A percentile compares a stretch with the other conserved stretches of the same genome.
Conservation (phyloP, 1,140 invertebrate genomes). For the Scaptomyza hsui region DNA sequence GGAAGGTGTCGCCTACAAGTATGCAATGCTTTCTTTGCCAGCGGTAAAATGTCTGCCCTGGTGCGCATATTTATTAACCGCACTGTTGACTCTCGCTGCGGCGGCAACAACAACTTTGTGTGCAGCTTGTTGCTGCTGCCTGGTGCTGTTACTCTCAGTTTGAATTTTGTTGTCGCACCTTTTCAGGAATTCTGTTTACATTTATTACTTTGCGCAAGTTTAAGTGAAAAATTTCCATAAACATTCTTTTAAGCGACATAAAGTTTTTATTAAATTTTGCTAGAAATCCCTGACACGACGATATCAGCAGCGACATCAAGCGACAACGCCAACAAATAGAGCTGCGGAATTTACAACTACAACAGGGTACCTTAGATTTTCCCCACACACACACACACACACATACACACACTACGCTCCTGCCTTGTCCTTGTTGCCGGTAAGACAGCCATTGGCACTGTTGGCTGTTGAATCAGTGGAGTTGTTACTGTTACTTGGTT, state of each 20-base stretch:
- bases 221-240: conserved; percentile 84
- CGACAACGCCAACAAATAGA: conserved; percentile 69
- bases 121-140: conserved; percentile 62
- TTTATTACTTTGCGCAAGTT: conserved; percentile 84
- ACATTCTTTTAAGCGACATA: conserved; percentile 84
- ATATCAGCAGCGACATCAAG: conserved; percentile 49
- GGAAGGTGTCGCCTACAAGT: conserved; percentile 41
- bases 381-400: conserved; percentile 6
- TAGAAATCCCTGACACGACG: conserved; percentile 68
- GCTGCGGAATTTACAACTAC: conserved; percentile 79
- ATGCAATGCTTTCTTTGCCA: conserved; percentile 64
- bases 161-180: conserved; percentile 83
- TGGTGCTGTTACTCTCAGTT: conserved; percentile 41
- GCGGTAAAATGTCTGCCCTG: conserved; percentile 56
- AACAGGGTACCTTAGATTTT: conserved; percentile 34
- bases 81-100: conserved; percentile 71
- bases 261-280: conserved; percentile 84
- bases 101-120: conserved; percentile 53
- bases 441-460: conserved; percentile 49
- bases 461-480: conserved; percentile 22
- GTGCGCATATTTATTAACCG: conserved; percentile 80
- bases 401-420: not conserved
- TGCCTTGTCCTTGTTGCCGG: conserved; percentile 20
- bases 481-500: conserved; percentile 14
- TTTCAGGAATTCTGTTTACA: conserved; percentile 83